These are phyloP conservation scores for Lasioglossum leucozonium DNA, from an alignment of 2,888 invertebrate genomes.

Conservation along the genomic window DNA sequence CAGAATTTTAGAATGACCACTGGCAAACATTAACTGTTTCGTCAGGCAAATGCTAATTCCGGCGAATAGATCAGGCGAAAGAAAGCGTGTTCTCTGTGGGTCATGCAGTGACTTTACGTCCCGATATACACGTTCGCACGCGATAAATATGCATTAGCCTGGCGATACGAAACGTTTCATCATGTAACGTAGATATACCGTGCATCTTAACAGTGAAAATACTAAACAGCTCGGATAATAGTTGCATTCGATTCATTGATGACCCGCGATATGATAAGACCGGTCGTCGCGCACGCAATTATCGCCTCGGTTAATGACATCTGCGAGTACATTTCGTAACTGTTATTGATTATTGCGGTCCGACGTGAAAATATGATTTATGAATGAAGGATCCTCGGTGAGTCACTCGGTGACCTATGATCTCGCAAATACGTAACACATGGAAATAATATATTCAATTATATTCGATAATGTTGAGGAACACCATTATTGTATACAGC, in stretches of 20 bases:
- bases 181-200: background rate
- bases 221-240: background rate
- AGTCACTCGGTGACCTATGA: background rate
- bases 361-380: background rate
- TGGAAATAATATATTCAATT: too few relatives aligned
- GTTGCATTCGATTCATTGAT: background rate
- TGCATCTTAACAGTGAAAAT: background rate
- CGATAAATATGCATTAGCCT: background rate
- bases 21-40: background rate
- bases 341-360: background rate
- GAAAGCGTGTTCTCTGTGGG: background rate
- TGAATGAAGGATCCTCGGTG: background rate
- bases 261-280: background rate
- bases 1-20: background rate
- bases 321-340: background rate
- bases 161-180: background rate
- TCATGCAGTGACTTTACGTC: background rate
- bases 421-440: background rate
- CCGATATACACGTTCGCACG: background rate
- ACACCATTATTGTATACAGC: too few relatives aligned
- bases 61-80: constrained; percentile 1
- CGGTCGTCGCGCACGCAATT: background rate
- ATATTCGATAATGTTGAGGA: too few relatives aligned
- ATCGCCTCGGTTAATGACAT: constrained; percentile 1
- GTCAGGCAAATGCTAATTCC: background rate